Conservation (phyloP, 2,797 vertebrate genomes). For the Nothura maculosa region DNA sequence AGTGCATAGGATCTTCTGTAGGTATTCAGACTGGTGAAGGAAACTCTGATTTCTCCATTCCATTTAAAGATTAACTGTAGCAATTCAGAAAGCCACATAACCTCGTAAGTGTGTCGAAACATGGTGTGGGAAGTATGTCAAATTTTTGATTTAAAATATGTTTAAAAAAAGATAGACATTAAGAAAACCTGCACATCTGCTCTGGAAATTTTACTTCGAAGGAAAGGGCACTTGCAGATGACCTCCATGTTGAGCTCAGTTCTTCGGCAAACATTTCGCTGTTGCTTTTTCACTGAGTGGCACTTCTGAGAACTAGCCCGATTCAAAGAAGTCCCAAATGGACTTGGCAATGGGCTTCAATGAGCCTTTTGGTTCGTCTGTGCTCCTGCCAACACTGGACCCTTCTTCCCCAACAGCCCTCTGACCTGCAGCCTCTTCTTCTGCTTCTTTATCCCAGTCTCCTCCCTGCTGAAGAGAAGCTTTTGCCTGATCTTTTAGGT, state of each 20-base stretch:
- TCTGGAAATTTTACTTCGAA: neutral
- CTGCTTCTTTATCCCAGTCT: neutral
- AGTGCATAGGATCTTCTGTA: no score
- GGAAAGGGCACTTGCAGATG: neutral
- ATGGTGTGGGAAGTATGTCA: fast-evolving
- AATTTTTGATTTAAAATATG: neutral
- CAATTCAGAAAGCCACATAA: neutral
- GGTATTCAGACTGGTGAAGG: neutral
- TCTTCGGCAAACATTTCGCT: neutral
- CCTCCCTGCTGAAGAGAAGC: neutral
- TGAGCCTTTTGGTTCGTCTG: neutral
- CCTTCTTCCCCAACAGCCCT: neutral
- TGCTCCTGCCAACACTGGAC: neutral
- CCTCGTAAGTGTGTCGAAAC: neutral
- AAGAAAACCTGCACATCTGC: neutral
- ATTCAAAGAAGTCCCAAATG: neutral
- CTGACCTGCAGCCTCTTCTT: neutral
- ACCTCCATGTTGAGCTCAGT: neutral
- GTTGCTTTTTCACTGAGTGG: neutral
- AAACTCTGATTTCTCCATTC: neutral
- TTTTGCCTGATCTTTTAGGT: neutral
- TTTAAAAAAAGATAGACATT: neutral
- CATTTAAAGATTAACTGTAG: neutral
- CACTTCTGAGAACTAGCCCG: neutral
- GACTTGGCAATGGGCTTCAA: neutral